A percentile compares a stretch with the other conserved stretches of the same genome.
Evolutionary conservation across 2,113 vertebrate genomes (phyloP).

Genomic region (Sinosuthora webbiana): DNA sequence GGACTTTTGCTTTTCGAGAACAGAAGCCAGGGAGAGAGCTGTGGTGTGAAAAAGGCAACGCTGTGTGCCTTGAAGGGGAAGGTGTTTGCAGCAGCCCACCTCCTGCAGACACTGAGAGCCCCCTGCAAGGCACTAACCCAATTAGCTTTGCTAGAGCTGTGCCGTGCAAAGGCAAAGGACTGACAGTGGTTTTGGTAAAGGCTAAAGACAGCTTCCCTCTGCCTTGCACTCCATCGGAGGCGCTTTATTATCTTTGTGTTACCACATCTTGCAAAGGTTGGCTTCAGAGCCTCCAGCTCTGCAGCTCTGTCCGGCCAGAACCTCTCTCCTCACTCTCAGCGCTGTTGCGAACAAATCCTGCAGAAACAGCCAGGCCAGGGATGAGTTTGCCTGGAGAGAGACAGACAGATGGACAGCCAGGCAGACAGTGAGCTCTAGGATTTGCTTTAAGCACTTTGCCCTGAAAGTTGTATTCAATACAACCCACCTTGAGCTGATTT

Average conservation of each 20-base stretch:
- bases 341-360: not conserved
- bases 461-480: not conserved
- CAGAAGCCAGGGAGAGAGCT: slow-evolving; percentile 56
- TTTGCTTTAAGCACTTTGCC: not conserved
- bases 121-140: slow-evolving; percentile 42
- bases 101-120: slow-evolving; percentile 46
- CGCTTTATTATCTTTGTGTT: slow-evolving; percentile 10
- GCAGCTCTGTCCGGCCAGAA: not conserved
- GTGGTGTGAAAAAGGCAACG: slow-evolving; percentile 58
- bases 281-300: slow-evolving; percentile 34
- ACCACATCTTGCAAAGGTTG: slow-evolving; percentile 2
- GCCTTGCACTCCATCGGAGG: slow-evolving; percentile 46
- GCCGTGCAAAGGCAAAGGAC: slow-evolving; percentile 61
- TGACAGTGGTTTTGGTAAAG: slow-evolving; percentile 59
- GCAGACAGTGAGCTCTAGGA: accelerated
- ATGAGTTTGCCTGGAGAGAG: not conserved
- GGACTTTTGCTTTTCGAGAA: slow-evolving; percentile 67
- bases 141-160: slow-evolving; percentile 58
- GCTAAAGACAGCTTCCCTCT: slow-evolving; percentile 56
- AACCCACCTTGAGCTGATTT: not conserved
- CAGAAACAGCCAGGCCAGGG: not conserved
- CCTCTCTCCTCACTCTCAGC: not conserved
- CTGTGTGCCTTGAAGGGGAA: slow-evolving; percentile 48
- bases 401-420: not conserved
- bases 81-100: slow-evolving; percentile 61